phyloP scores from a whole-genome alignment of 2,888 invertebrate genomes.

The Clistopyga incitator region DNA sequence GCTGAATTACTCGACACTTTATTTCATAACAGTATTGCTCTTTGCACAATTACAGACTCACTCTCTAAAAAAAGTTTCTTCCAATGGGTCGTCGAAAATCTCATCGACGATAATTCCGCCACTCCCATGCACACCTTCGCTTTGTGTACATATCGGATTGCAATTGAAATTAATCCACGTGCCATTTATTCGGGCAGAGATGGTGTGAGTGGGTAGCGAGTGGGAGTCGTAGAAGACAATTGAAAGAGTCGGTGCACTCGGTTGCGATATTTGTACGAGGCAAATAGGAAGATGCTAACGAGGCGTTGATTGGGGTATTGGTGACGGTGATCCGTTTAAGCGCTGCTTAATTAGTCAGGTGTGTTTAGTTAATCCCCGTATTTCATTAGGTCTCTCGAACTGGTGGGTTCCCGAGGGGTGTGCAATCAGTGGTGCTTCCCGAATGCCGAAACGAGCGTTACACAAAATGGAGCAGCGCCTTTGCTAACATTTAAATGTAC shows the following conservation, averaged over 20 bases:
- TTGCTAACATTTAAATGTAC: conserved; percentile 35
- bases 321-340: conserved; percentile 81
- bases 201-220: neutral
- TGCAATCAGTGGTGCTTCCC: conserved; percentile 68
- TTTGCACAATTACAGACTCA: neutral
- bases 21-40: neutral
- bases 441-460: conserved; percentile 43
- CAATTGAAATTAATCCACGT: conserved; percentile 54
- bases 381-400: conserved; percentile 76
- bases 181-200: conserved; percentile 61
- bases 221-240: conserved; percentile 35
- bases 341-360: conserved; percentile 81
- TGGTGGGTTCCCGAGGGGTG: conserved; percentile 68
- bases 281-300: conserved; percentile 80
- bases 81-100: neutral
- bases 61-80: neutral
- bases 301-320: conserved; percentile 81
- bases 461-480: conserved; percentile 12
- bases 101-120: neutral
- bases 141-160: conserved; percentile 17
- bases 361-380: conserved; percentile 80
- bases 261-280: conserved; percentile 68
- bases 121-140: neutral
- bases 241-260: conserved; percentile 38
- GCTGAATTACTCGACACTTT: neutral